Percentiles rank a stretch among this genome's conserved stretches.
Conservation (phyloP, 2,797 vertebrate genomes). For the Ibycter americanus region DNA sequence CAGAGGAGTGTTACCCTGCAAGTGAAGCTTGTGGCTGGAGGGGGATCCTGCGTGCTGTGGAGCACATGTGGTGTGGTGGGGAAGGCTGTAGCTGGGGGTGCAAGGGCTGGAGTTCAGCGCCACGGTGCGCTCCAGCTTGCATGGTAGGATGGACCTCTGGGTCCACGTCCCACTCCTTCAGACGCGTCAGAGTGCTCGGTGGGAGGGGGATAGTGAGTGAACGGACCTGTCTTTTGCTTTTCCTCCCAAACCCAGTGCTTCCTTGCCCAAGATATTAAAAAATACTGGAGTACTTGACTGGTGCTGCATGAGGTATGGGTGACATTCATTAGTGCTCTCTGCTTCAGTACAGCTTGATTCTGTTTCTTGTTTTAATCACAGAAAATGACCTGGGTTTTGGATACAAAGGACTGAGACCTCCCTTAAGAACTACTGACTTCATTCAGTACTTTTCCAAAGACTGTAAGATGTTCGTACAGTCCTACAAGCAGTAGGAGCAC, state of each 20-base stretch:
- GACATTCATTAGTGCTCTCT: neutral
- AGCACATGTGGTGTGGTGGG: neutral
- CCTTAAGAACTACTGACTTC: neutral
- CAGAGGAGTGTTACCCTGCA: neutral
- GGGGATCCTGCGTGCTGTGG: neutral
- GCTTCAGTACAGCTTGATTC: neutral
- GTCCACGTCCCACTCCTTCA: neutral
- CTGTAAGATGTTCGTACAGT: neutral
- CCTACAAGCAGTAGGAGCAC: neutral
- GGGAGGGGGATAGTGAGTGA: neutral
- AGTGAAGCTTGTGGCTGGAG: neutral
- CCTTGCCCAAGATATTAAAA: neutral
- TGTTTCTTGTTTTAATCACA: neutral
- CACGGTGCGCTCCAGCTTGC: neutral
- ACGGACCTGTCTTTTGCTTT: neutral
- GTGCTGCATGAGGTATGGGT: fast-evolving
- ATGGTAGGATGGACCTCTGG: neutral
- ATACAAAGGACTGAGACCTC: neutral
- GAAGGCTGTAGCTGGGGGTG: neutral
- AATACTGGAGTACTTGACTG: neutral
- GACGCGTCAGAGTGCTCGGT: neutral
- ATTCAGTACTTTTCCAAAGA: neutral
- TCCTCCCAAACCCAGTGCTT: neutral
- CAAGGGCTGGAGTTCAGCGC: neutral
- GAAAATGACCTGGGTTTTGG: neutral